Base-by-base conservation (phyloP, 1,140 invertebrate species). In the Microplitis demolitor region DNA sequence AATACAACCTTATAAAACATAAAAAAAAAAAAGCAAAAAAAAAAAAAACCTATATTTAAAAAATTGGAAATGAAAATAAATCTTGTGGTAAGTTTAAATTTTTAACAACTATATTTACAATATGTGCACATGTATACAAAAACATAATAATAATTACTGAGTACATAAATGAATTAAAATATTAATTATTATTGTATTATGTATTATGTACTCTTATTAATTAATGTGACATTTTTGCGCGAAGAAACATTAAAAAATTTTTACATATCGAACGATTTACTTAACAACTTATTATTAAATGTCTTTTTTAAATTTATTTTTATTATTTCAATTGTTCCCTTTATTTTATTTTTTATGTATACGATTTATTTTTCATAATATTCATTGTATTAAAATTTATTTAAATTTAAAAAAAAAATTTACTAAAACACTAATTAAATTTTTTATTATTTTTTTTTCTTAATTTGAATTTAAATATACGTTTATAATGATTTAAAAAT, bases 11-110 rank as follows among this genome's bases (percentile, higher is more conserved):
- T 35, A 13, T 45, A 64, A 58, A 74, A 70, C 1, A 39, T 9
- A 45, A 45, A 45, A 45, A 72, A 45, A 45, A 45, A 45, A 72
- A 24, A 24, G 24, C 24, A 24, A 5, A 39, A 45, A 45, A 45
- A 45, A 45, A 45, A 2, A 45, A 45, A 66, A 72, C 35, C 51
- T 37, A 45, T 63, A 71, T 60, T 45, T 64, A 61, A 16, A 71
- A 66, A 64, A 51, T 66, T 71, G 34, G 62, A 60, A 45, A 45
- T 45, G 39, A 67, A 56, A 8, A 67, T 63, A 69, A 61, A 61
- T 61, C 60, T 61, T 33, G 16, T 61, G 16, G 60, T 61, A 64
- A 64, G 11, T 64, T n/a, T 8, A 64, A 64, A 39, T 24, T 39
- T 37, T 13, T 37, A 33, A 61, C 16, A 61, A 31, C 39, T 45